Conservation (phyloP, 2,888 invertebrate genomes). For the Agonopterix heracliana region DNA sequence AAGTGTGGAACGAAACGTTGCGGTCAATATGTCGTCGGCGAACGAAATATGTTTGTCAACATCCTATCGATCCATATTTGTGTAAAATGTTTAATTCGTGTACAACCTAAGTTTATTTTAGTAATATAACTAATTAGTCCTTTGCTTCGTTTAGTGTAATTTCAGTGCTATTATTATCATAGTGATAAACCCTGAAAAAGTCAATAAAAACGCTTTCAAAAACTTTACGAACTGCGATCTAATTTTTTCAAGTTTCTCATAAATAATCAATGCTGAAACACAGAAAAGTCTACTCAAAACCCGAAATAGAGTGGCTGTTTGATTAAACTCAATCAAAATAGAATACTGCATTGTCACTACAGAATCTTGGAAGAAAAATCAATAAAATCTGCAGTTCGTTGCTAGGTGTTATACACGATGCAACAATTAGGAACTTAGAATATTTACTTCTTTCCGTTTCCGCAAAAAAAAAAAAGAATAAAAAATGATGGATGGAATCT, state of each 20-base stretch:
- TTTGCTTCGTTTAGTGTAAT: too few species aligned
- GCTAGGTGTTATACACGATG: constrained; percentile 35
- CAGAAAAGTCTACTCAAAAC: not conserved
- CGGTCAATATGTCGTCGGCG: constrained; percentile 27
- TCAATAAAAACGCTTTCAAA: not conserved
- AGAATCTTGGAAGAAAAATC: constrained; percentile 35
- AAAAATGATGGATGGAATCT: constrained; percentile 48
- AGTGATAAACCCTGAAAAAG: constrained; percentile 16
- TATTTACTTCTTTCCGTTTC: not conserved
- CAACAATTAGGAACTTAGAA: constrained; percentile 18
- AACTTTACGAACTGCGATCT: too few species aligned
- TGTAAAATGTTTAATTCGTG: too few species aligned
- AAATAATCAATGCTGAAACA: too few species aligned
- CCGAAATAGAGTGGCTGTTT: not conserved
- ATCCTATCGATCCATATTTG: constrained; percentile 46
- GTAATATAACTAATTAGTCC: too few species aligned
- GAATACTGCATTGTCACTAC: constrained; percentile 18
- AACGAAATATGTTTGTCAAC: constrained; percentile 62
- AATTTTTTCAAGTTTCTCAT: too few species aligned
- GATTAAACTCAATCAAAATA: not conserved
- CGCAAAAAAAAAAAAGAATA: not conserved
- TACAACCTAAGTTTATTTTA: too few species aligned
- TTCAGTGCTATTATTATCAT: constrained; percentile 12
- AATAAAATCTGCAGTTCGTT: constrained; percentile 52
- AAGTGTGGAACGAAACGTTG: constrained; percentile 21